Conservation (phyloP, 2,113 vertebrate species). For the Amphiprion percula region DNA sequence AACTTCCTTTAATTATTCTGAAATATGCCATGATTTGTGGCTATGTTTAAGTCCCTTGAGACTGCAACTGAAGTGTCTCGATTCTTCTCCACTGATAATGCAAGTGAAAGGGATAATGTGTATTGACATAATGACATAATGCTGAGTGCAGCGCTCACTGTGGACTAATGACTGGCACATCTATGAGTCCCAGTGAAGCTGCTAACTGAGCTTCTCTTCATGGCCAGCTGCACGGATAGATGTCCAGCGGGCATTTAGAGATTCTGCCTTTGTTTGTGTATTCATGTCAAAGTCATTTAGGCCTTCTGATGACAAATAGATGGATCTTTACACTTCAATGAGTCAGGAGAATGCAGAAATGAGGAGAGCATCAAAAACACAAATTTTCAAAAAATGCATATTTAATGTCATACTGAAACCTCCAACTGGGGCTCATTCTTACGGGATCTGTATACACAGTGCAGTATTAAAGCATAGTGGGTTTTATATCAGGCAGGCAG, state of each 20-base stretch:
- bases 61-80: background rate
- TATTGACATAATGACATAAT: conserved; percentile 10
- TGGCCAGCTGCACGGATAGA: conserved; percentile 39
- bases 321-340: background rate
- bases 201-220: conserved; percentile 37
- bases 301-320: conserved; percentile 6
- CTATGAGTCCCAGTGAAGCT: conserved; percentile 28
- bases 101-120: background rate
- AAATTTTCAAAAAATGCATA: too few species aligned
- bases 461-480: too few species aligned
- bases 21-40: background rate
- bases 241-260: conserved; percentile 31
- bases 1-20: background rate
- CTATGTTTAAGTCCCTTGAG: background rate
- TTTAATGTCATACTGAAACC: too few species aligned
- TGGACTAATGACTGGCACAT: conserved; percentile 36
- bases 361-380: background rate
- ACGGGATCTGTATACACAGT: too few species aligned
- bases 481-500: too few species aligned
- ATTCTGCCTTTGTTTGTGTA: conserved; percentile 48
- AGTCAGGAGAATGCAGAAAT: background rate
- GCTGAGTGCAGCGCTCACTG: conserved; percentile 4
- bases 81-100: background rate
- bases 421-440: too few species aligned
- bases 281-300: conserved; percentile 50